A percentile compares a stretch with the other conserved stretches of the same genome.
These are phyloP conservation scores for Seira ritae DNA, from an alignment of 2,888 invertebrate species.

Conservation along the genomic window DNA sequence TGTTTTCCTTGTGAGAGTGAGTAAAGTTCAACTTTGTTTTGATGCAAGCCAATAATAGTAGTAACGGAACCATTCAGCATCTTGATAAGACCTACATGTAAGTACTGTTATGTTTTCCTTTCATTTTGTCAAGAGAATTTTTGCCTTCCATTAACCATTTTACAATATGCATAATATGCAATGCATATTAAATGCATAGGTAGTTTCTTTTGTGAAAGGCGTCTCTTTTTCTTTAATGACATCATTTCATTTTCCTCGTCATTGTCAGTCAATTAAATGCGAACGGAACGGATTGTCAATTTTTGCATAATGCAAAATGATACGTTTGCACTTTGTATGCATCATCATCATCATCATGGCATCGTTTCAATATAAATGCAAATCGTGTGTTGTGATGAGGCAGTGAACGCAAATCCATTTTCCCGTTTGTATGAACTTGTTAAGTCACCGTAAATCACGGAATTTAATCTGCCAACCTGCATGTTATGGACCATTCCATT, in stretches of 20 bases:
- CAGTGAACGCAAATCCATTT: not conserved
- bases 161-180: no score
- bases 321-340: not conserved
- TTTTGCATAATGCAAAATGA: constrained; percentile 24
- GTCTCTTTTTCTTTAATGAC: not conserved
- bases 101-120: constrained; percentile 45
- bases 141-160: not conserved
- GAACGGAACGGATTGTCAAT: not conserved
- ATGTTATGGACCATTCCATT: not conserved
- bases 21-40: constrained; percentile 42
- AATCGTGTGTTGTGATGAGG: not conserved
- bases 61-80: constrained; percentile 72
- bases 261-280: constrained; percentile 27
- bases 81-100: constrained; percentile 71
- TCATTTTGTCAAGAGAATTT: not conserved
- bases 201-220: no score
- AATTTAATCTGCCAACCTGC: not conserved
- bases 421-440: not conserved
- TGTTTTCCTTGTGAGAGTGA: not conserved
- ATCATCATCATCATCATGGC: not conserved
- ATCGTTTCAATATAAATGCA: not conserved
- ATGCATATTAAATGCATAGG: no score
- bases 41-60: constrained; percentile 72
- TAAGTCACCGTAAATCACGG: not conserved
- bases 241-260: not conserved